Evolutionary conservation across 2,797 vertebrate species (phyloP).

Genomic region (Knipowitschia caucasica): DNA sequence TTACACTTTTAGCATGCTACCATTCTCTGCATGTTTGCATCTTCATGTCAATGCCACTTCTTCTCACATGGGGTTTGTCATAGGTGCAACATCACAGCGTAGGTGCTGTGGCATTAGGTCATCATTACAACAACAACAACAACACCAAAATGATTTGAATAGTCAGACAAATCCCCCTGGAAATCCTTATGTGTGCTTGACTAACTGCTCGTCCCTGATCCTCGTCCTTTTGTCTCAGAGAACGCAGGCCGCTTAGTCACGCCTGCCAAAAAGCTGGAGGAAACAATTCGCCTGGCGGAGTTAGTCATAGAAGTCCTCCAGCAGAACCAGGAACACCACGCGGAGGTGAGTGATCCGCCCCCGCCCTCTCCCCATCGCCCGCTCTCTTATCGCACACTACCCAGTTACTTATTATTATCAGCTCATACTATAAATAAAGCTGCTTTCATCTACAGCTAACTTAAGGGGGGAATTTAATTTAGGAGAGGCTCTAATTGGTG

Average conservation of each 20-base stretch:
- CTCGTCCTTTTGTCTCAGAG: constrained; percentile 94
- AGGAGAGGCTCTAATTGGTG: constrained; percentile 51
- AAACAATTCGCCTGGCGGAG: constrained; percentile 97
- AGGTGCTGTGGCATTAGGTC: constrained; percentile 53
- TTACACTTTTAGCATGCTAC: constrained; percentile 40
- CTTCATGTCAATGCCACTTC: constrained; percentile 50
- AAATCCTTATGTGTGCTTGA: constrained; percentile 65
- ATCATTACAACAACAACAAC: too few relatives aligned
- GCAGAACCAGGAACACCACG: constrained; percentile 98
- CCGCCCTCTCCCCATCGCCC: constrained; percentile 53
- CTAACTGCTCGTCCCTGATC: constrained; percentile 79
- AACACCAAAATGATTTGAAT: constrained; percentile 36
- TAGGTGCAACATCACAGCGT: constrained; percentile 51
- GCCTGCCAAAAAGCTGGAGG: constrained; percentile 99
- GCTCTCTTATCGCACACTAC: constrained; percentile 60
- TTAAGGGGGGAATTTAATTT: constrained; percentile 42
- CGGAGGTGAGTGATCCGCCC: constrained; percentile 89
- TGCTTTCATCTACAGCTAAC: constrained; percentile 57
- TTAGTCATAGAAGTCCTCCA: constrained; percentile 99
- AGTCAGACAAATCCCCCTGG: constrained; percentile 50
- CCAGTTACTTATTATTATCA: constrained; percentile 60
- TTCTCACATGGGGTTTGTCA: constrained; percentile 32
- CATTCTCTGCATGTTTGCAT: constrained; percentile 58
- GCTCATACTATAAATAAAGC: constrained; percentile 57
- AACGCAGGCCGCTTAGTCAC: constrained; percentile 99